Evolutionary conservation across 2,113 vertebrate genomes (phyloP), one percentile per base, ranked within the genome.

Genomic region (Todiramphus chloris): DNA sequence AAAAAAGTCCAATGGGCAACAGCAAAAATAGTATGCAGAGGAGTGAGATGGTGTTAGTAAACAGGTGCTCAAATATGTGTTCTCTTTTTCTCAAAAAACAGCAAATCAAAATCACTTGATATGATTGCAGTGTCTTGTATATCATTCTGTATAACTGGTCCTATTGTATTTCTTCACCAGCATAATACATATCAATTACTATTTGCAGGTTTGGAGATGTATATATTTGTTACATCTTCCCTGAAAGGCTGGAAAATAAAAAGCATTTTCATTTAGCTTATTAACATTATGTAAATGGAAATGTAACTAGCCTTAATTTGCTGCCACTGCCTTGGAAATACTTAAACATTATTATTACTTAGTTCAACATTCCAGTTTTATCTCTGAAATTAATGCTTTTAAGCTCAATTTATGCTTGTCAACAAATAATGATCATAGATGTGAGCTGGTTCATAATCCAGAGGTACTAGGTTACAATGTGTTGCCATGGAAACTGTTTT

Each of bases 401-500:
- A 97, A 90, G 94, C 92, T 97, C 96, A 97, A 97, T 98, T 97
- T 98, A 96, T 98, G 96, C 97, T 97, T 98, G 96, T 98, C 97
- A 98, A 98, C 97, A 98, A 97, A 97, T 98, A 98, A 97, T 96
- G 97, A 97, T 98, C 97, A 97, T 95, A 98, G 97, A 98, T 98
- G 97, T 97, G 97, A 98, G 96, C 94, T 97, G 97, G 96, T 96
- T 98, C 97, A 96, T 98, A 98, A 98, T 98, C 97, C 96, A 96
- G 97, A 98, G 96, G 97, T 98, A 98, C 95, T 96, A 97, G 97
- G 97, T 98, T 98, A 98, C 97, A 97, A 97, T 95, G 96, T 87
- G 97, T 98, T 98, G 87, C 98, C 97, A 98, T 98, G 96, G 97
- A 97, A 98, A 98, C 98, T 92, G 95, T 93, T 95, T 89, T 97